Percentiles rank a stretch among this genome's conserved stretches.
Evolutionary conservation across 2,888 invertebrate genomes (phyloP).

Genomic region (Neuroscelio doddi): DNA sequence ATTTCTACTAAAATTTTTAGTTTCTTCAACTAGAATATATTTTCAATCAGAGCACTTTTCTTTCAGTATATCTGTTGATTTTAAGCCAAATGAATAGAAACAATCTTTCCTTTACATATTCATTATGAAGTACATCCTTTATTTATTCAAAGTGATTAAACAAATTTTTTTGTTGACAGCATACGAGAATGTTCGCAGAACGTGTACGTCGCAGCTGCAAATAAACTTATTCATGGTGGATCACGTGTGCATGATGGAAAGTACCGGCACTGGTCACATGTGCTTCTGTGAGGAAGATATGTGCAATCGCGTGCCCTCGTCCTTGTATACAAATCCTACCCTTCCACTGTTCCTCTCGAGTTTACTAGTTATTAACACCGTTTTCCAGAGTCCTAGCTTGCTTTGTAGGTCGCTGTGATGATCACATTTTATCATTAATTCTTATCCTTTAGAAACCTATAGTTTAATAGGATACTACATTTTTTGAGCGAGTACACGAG

Average conservation of each 20-base stretch:
- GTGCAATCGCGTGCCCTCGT: conserved; percentile 81
- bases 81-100: too few relatives aligned
- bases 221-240: conserved; percentile 98
- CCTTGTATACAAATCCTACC: conserved; percentile 63
- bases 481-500: conserved; percentile 37
- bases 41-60: too few relatives aligned
- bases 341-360: conserved; percentile 61
- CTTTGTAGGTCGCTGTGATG: conserved; percentile 70
- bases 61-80: too few relatives aligned
- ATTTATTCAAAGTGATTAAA: too few relatives aligned
- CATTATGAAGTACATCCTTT: too few relatives aligned
- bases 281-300: conserved; percentile 98
- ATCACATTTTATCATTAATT: conserved; percentile 53
- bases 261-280: conserved; percentile 98
- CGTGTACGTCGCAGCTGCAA: conserved; percentile 94
- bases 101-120: too few relatives aligned
- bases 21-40: too few relatives aligned
- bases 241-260: conserved; percentile 99
- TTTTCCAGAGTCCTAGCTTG: conserved; percentile 64
- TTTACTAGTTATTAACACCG: conserved; percentile 61
- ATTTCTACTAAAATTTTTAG: too few relatives aligned
- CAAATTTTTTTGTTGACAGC: conserved; percentile 79
- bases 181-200: conserved; percentile 91
- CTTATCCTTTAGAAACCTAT: conserved; percentile 39
- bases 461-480: conserved; percentile 32